phyloP scores from a whole-genome alignment of 2,797 vertebrate species.

The Phalanger gymnotis region DNA sequence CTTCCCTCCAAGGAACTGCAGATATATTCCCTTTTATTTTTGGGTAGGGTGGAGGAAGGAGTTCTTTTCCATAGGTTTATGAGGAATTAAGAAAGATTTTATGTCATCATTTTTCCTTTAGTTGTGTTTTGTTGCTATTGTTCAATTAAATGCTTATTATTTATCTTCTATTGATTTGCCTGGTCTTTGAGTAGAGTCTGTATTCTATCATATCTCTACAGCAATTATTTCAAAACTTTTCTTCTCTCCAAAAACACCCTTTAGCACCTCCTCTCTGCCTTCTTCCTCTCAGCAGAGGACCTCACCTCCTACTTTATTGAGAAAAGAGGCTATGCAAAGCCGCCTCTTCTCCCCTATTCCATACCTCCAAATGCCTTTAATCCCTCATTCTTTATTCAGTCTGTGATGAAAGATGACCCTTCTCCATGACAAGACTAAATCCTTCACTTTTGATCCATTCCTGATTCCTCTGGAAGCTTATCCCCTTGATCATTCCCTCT shows the following conservation, averaged over 20 bases:
- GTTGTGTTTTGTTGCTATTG: neutral
- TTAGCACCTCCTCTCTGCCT: neutral
- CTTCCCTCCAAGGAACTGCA: neutral
- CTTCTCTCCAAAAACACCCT: neutral
- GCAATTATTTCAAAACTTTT: neutral
- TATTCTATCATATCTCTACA: neutral
- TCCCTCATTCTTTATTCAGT: neutral
- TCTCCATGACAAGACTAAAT: neutral
- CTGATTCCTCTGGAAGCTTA: neutral
- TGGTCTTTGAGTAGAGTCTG: neutral
- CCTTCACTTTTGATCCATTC: neutral
- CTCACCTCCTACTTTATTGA: neutral
- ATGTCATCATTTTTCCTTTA: neutral
- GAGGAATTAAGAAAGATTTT: neutral
- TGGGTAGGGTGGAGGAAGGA: neutral
- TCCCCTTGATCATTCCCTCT: neutral
- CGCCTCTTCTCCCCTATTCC: neutral
- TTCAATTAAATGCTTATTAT: neutral
- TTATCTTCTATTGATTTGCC: neutral
- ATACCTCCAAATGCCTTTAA: neutral
- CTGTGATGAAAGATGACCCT: neutral
- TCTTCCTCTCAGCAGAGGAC: neutral
- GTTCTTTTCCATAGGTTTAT: neutral
- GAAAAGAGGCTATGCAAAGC: neutral
- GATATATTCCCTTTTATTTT: neutral